Conservation (phyloP, 2,797 vertebrate species). For the Microhierax caerulescens region DNA sequence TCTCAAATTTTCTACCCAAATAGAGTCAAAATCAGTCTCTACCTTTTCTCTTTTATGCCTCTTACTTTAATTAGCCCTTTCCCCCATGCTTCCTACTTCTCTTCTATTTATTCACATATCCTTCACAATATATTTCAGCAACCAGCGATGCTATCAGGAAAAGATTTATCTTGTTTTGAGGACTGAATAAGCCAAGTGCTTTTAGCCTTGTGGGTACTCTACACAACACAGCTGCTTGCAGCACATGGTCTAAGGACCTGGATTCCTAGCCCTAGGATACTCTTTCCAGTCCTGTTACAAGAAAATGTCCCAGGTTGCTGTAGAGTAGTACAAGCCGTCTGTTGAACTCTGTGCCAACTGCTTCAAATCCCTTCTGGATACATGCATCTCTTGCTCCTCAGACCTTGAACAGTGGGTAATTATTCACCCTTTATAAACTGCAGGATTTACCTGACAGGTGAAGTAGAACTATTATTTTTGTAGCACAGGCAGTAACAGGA, state of each 20-base stretch:
- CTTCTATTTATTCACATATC: no score
- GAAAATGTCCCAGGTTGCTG: background rate
- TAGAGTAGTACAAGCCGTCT: background rate
- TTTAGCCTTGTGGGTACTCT: background rate
- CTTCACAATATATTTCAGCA: background rate
- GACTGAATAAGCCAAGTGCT: background rate
- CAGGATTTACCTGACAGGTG: background rate
- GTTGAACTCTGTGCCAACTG: background rate
- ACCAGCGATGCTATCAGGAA: background rate
- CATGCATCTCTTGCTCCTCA: background rate
- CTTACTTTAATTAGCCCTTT: background rate
- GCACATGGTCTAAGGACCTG: background rate
- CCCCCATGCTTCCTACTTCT: rapidly evolving
- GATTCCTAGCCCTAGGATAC: background rate
- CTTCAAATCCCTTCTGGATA: background rate
- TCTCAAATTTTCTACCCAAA: background rate
- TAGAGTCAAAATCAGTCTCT: background rate
- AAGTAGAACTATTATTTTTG: background rate
- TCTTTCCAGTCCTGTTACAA: background rate
- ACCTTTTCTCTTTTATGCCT: background rate
- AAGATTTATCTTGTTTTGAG: background rate
- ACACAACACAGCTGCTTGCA: background rate
- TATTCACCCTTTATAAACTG: background rate
- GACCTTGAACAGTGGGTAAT: background rate
- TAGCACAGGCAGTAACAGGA: background rate